Base-by-base conservation (phyloP, 2,113 vertebrate species). In the Falco punctatus region DNA sequence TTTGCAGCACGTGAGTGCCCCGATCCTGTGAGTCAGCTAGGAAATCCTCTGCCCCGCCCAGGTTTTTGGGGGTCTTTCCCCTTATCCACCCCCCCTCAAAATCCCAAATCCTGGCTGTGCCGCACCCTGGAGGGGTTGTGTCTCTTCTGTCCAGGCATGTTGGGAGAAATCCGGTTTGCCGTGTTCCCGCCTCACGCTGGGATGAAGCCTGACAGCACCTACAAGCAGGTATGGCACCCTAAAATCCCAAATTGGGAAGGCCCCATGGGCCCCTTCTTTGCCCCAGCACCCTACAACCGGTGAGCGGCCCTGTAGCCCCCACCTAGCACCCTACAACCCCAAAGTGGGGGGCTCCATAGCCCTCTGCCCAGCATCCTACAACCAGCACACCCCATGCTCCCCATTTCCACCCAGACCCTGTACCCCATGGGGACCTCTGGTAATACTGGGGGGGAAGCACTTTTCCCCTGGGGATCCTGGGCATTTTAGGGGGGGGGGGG, bases 121-220 rank as follows among this genome's bases (percentile, higher is more conserved):
- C 4, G 2, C 15, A 18, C 27, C 10, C 27, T 1, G 3, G 23
- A 5, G 15, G 55, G 55, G 55, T 42, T 15, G 44, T 18, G 28
- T 51, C 27, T 51, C 4, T 2, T 12, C n/a, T 24, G 44, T 16
- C 58, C 1, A 0, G 28, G 38, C 17, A 4, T 1, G 5, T 44
- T 3, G 4, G 49, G 23, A 66, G 30, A 13, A 54, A n/a, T 54
- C 49, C 11, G 32, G 40, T 69, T 57, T 5, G 12, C 58, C 66
- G 15, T 4, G 16, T 58, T 71, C 48, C 81, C 28, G 46, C 11
- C 2, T 26, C 32, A 7, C 5, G 3, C 59, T 9, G 2, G 13
- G n/a, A 92, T 94, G 93, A 77, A 75, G 49, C 74, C 69, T 3
- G 14, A 26, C 3, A 17, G 79, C 28, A 4, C 35, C 19, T 89